A percentile compares a stretch with the other conserved stretches of the same genome.
These are phyloP conservation scores for Takifugu ocellatus DNA, from an alignment of 2,797 vertebrate genomes.

Conservation along the genomic window DNA sequence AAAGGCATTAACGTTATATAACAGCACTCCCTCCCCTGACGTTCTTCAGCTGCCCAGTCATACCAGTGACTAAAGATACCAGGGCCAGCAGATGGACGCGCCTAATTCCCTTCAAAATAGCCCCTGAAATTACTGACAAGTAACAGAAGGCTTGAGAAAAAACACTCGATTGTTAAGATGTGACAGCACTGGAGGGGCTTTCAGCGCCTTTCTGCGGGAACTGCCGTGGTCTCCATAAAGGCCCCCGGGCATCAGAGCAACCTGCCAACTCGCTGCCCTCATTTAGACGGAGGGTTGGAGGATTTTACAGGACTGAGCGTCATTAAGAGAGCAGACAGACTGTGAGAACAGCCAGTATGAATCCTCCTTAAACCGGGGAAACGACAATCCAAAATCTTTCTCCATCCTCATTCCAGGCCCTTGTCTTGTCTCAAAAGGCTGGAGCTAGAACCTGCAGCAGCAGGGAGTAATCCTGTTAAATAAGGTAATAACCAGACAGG, in stretches of 20 bases:
- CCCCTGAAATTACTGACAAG: slow-evolving; percentile 33
- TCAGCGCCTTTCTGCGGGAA: slow-evolving; percentile 16
- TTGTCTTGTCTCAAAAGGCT: neutral
- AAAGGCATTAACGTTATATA: slow-evolving; percentile 51
- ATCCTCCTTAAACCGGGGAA: neutral
- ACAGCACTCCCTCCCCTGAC: slow-evolving; percentile 16
- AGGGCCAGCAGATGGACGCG: slow-evolving; percentile 48
- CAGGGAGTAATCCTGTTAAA: slow-evolving; percentile 1
- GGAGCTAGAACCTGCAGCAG: slow-evolving; percentile 11
- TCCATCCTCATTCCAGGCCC: neutral
- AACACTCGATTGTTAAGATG: slow-evolving; percentile 1
- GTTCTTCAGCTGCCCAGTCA: slow-evolving; percentile 30
- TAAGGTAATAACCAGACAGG: no score
- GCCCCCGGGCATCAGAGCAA: slow-evolving; percentile 47
- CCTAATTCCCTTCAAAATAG: slow-evolving; percentile 35
- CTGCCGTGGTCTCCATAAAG: slow-evolving; percentile 29
- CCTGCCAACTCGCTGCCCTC: slow-evolving; percentile 64
- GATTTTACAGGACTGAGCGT: neutral
- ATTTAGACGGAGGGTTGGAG: slow-evolving; percentile 38
- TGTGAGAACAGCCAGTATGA: slow-evolving; percentile 6
- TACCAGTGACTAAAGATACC: slow-evolving; percentile 40
- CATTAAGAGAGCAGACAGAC: slow-evolving; percentile 19
- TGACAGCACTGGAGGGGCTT: slow-evolving; percentile 22
- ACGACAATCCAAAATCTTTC: no score
- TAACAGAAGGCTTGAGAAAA: slow-evolving; percentile 16